Base-by-base conservation (phyloP, 1,140 invertebrate genomes). In the Zelostemma sp. region DNA sequence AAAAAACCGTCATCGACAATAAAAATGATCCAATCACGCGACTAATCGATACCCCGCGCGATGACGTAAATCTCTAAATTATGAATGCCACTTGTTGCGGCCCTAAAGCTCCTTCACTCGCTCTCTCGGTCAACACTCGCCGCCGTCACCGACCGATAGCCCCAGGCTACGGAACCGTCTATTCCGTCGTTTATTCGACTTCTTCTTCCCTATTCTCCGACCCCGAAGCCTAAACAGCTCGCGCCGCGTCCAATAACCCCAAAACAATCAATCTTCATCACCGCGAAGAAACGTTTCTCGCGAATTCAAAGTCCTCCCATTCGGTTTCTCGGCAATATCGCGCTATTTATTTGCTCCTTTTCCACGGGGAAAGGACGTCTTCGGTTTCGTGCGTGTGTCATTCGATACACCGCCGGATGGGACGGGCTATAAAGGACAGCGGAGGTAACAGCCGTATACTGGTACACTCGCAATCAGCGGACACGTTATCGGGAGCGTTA, bases 401-500 rank as follows among this genome's bases (percentile, higher is more conserved):
- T 18, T 19, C n/a, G 11, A 2, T 11, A 55, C 41, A 45, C 25
- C 25, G 25, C 3, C 25, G 25, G 25, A 28, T 28, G 25, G 25
- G 25, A 28, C 3, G 8, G 3, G 25, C 25, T 28, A 28, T 28
- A 28, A 28, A 28, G n/a, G n/a, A n/a, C n/a, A 51, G 61, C 57
- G 67, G 57, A 64, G 67, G 61, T 70, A 70, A 65, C 61, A 65
- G 61, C 56, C 56, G 60, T 57, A 57, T 56, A 68, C 55, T 62
- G 58, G 59, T 63, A 49, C 55, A 67, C 53, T 68, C 68, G 67
- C 64, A 77, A 68, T 64, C 73, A 64, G 77, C 66, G 72, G 64
- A 75, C 74, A 75, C 72, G 71, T 65, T 77, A 80, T 80, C 79
- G 77, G 74, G 75, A 83, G 80, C 77, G 73, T 84, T 84, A 85